Conservation (phyloP, 2,113 vertebrate genomes). For the Atractosteus spatula region DNA sequence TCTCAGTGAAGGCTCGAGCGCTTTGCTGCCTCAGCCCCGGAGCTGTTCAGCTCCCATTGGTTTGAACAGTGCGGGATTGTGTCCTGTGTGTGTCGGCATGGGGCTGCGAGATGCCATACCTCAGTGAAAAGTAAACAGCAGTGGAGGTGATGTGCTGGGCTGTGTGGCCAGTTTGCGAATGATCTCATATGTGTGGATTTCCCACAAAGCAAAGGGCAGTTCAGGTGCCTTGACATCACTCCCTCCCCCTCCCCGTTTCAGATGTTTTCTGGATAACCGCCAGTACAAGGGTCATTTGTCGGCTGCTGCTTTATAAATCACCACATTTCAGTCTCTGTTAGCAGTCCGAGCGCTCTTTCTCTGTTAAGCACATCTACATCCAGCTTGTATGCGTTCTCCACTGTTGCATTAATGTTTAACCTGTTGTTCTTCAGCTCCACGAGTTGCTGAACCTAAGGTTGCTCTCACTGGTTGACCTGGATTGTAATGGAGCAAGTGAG, state of each 20-base stretch:
- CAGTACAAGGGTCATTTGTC: too few relatives aligned
- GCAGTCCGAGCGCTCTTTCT: not conserved
- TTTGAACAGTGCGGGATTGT: slow-evolving; percentile 12
- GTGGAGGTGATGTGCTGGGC: not conserved
- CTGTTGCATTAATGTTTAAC: not conserved
- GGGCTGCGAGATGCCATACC: slow-evolving; percentile 20
- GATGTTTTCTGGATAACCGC: not conserved
- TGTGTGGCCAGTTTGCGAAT: not conserved
- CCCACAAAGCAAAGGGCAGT: not conserved
- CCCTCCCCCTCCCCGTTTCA: not conserved
- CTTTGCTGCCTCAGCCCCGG: not conserved
- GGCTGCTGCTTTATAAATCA: not conserved
- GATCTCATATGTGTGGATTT: not conserved
- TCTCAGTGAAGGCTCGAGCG: not conserved
- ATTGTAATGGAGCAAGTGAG: too few relatives aligned
- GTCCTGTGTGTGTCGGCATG: not conserved
- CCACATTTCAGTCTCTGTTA: not conserved
- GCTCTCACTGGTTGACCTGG: too few relatives aligned
- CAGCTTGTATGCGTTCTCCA: not conserved
- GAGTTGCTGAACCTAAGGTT: too few relatives aligned
- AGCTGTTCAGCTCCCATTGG: not conserved
- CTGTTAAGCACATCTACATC: too few relatives aligned
- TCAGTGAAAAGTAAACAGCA: slow-evolving; percentile 13
- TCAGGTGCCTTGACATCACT: not conserved
- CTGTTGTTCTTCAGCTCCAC: too few relatives aligned